A percentile compares a stretch with the other conserved stretches of the same genome.
Evolutionary conservation across 1,140 invertebrate genomes (phyloP).

Genomic region (Drosophila gunungcola): DNA sequence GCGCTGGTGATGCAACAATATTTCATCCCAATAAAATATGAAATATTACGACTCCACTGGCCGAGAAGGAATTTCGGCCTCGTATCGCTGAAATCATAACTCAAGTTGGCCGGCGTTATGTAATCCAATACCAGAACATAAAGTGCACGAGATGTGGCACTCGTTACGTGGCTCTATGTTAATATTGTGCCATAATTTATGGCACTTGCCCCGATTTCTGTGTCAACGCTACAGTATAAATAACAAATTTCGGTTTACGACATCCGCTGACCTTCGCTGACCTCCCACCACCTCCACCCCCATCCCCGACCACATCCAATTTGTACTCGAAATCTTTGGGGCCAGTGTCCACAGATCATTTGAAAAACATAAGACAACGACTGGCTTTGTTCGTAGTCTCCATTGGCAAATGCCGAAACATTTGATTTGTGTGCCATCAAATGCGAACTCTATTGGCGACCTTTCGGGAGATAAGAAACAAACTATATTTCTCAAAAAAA

Average conservation of each 20-base stretch:
- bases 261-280: conserved; percentile 69
- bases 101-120: conserved; percentile 60
- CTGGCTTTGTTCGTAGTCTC: conserved; percentile 22
- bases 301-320: conserved; percentile 13
- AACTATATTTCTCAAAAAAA: neutral
- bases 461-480: conserved; percentile 22
- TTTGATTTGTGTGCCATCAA: conserved; percentile 60
- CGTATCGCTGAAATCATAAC: conserved; percentile 67
- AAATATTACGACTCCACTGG: conserved; percentile 55
- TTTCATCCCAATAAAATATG: conserved; percentile 72
- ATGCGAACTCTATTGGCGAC: conserved; percentile 18
- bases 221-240: conserved; percentile 65
- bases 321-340: conserved; percentile 31
- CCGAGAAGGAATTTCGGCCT: conserved; percentile 34
- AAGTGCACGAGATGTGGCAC: conserved; percentile 67
- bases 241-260: conserved; percentile 76
- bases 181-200: conserved; percentile 70
- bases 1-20: conserved; percentile 66
- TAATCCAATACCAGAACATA: conserved; percentile 75
- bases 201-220: conserved; percentile 62
- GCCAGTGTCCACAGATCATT: conserved; percentile 46
- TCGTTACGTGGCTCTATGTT: conserved; percentile 56
- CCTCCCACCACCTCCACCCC: conserved; percentile 10
- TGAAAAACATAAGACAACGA: conserved; percentile 31
- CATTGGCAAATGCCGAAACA: conserved; percentile 8